Conservation (phyloP, 2,888 invertebrate species). For the Macrophya alboannulata region DNA sequence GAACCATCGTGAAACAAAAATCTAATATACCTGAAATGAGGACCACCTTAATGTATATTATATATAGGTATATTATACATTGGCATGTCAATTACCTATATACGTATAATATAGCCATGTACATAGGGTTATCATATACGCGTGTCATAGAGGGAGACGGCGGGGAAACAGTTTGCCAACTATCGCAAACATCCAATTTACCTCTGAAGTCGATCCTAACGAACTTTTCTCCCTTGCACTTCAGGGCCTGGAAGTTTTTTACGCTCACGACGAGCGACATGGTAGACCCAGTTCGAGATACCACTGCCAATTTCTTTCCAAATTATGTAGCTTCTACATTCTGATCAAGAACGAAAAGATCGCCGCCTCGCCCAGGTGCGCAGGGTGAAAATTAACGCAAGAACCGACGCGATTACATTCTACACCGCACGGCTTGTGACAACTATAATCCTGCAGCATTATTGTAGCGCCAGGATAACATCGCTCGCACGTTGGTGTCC, state of each 20-base stretch:
- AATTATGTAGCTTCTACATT: background rate
- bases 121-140: too few species aligned
- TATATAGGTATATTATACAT: too few species aligned
- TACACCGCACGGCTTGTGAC: background rate
- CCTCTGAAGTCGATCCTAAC: slow-evolving; percentile 90
- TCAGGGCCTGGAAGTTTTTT: slow-evolving; percentile 86
- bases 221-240: slow-evolving; percentile 86
- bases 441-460: background rate
- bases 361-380: background rate
- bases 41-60: too few species aligned
- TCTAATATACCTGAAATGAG: too few species aligned
- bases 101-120: too few species aligned
- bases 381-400: background rate
- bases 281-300: slow-evolving; percentile 62
- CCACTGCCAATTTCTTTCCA: background rate
- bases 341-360: background rate
- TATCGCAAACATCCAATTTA: slow-evolving; percentile 80
- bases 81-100: too few species aligned
- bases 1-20: too few species aligned
- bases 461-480: background rate
- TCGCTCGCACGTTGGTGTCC: background rate
- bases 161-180: background rate
- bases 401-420: background rate
- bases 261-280: slow-evolving; percentile 88
- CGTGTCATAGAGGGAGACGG: background rate